Evolutionary conservation across 2,797 vertebrate genomes (phyloP), one percentile per base, ranked within the genome.

Genomic region (Halcyon leucocephala): DNA sequence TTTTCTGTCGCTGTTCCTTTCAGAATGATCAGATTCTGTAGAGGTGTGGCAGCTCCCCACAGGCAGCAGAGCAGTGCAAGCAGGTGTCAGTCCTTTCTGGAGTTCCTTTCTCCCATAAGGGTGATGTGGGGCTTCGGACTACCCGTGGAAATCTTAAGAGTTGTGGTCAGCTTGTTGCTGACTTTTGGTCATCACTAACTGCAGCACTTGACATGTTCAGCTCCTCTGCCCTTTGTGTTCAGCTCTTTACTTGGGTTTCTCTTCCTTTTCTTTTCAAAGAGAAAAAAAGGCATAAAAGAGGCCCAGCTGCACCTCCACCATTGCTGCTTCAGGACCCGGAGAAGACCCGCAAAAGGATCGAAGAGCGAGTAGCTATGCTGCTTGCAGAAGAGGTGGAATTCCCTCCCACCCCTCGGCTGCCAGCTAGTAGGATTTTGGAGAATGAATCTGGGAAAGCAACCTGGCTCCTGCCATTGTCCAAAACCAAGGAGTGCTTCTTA

Each of bases 311-410:
- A 2, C 98, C 98, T 29, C 99, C 99, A 0, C 98, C 98, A 4
- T 98, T 99, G 58, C 96, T 99, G 41, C 88, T 98, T 22, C 99
- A 99, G 97, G 99, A 99, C 86, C 94, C 98, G 0, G 96, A 98
- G 85, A 96, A 86, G n/a, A 97, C 96, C 14, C 96, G 90, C 62
- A 89, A 79, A 15, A 98, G 98, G 93, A 98, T 98, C 44, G 98
- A 99, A 96, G 98, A 99, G 19, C 98, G 99, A 0, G 98, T 99
- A 16, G 98, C 99, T 9, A 94, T 98, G 95, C 98, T 99, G 66
- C 97, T 99, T 12, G 84, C 88, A 4, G 97, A 93, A 93, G 96
- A 98, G 52, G 12, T 96, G 33, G 77, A 97, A 73, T n/a, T 98
- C 96, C 87, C 95, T 86, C 41, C 97, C 26, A 99, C 98, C 1